Base-by-base conservation (phyloP, 2,888 invertebrate species). In the Agonum fuliginosum region DNA sequence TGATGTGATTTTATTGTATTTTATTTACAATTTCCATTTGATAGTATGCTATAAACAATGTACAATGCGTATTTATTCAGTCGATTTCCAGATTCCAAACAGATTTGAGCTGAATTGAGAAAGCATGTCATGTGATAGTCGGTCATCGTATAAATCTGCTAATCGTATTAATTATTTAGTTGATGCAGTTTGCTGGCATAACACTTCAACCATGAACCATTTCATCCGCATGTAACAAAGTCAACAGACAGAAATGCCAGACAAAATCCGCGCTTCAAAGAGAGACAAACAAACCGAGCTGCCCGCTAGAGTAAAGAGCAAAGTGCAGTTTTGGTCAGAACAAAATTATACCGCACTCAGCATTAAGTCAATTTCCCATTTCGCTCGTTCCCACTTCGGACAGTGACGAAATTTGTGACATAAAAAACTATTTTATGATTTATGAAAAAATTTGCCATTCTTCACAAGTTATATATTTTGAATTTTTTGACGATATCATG, bases 141-240 rank as follows among this genome's bases (percentile, higher is more conserved):
- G 24, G 54, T 3, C 22, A 22, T 24, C 54, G 54, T 54, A 54
- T 54, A 54, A 54, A 54, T 54, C 54, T 54, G 4, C 54, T 54
- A 54, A 54, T 54, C 54, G 54, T 24, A 54, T 54, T 54, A 54
- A 54, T 54, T 54, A 54, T 54, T 54, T 54, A 24, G 54, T 54
- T 54, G 24, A 54, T 54, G 24, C 54, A 51, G 51, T 19, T 24
- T 22, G 54, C 22, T 12, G 10, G 12, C 46, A 12, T 37, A n/a
- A 12, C 37, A 12, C 12, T 37, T 3, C 19, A 46, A 12, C 46
- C 17, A 46, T 46, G n/a, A 46, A 12, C 46, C 17, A 46, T 46
- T 24, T 24, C 54, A 54, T 22, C 54, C 54, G 54, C n/a, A 54
- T 54, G 54, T 4, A 22, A 54, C 54, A 54, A 54, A 54, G 54